Evolutionary conservation across 2,888 invertebrate genomes (phyloP), one percentile per base, ranked within the genome.

Genomic region (Syrista parreyssii): DNA sequence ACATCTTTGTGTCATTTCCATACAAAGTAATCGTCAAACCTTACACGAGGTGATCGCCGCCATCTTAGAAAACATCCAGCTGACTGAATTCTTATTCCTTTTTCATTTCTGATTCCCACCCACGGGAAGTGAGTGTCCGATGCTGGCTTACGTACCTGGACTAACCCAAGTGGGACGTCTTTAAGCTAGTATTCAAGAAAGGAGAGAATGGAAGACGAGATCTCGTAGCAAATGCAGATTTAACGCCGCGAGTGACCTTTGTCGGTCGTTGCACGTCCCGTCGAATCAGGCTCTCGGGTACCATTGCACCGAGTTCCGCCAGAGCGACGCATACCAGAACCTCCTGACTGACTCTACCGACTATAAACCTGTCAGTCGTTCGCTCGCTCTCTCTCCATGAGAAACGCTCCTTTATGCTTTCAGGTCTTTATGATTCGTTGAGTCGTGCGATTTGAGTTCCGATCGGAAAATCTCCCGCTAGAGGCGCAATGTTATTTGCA

Each of bases 211-310:
- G 68, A 23, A 71, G 71, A 71, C 32, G 71, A 71, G 31, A 71
- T 71, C 71, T 71, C 71, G 71, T 55, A 73, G 84, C 82, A 82
- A 86, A 86, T 86, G 87, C 85, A 85, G 84, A 88, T 88, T 86
- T 86, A 86, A 87, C 84, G 85, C 81, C 79, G 83, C 82, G 85
- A 85, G 81, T 88, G 89, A 87, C 89, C 87, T 88, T 88, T 89
- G 85, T 87, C 88, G 88, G 89, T 88, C 88, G 85, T 88, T 88
- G 89, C 88, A 88, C 88, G 88, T 87, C 82, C 84, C 81, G 80
- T 81, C 82, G 81, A 80, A 80, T 77, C 76, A 73, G 71, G 68
- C 79, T 76, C 36, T 72, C 69, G 36, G 55, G 69, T 69, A 75
- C 78, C 40, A 78, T 40, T 78, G 78, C 78, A 78, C 78, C 75